Conservation (phyloP, 2,888 invertebrate genomes). For the Orthonevra nobilis region DNA sequence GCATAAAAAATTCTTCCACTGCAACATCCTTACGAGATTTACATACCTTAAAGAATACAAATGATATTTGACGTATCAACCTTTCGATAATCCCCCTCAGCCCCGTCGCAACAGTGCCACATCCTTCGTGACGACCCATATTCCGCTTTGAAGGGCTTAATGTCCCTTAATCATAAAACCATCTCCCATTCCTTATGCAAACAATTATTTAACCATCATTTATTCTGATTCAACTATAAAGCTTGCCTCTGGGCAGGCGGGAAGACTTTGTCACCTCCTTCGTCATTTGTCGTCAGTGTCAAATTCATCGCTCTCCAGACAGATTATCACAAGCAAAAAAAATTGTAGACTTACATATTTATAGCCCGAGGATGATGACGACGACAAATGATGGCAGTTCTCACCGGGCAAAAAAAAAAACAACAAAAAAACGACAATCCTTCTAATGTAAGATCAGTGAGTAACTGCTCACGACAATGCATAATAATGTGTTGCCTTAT, state of each 20-base stretch:
- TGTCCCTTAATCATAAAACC: conserved; percentile 38
- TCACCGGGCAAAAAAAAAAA: background rate
- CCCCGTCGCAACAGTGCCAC: no score
- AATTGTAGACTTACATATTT: conserved; percentile 33
- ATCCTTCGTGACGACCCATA: conserved; percentile 2
- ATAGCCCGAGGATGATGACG: conserved; percentile 35
- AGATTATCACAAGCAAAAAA: conserved; percentile 40
- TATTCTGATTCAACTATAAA: conserved; percentile 58
- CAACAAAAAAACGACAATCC: no score
- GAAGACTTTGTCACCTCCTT: conserved; percentile 1
- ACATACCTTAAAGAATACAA: background rate
- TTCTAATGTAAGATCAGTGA: conserved; percentile 49
- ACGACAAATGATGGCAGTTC: conserved; percentile 34
- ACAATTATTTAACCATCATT: conserved; percentile 60
- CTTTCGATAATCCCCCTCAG: conserved; percentile 21
- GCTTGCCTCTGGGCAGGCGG: conserved; percentile 32
- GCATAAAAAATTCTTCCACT: conserved; percentile 2
- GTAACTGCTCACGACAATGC: conserved; percentile 63
- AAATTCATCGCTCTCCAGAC: conserved; percentile 62
- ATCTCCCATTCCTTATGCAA: conserved; percentile 45
- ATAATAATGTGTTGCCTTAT: conserved; percentile 61
- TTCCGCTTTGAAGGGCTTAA: conserved; percentile 8
- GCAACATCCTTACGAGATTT: background rate
- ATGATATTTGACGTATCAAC: conserved; percentile 22
- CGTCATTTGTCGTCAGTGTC: conserved; percentile 26